Percentiles rank a stretch among this genome's conserved stretches.
Evolutionary conservation across 2,113 vertebrate species (phyloP).

Genomic region (Phrynosoma platyrhinos): DNA sequence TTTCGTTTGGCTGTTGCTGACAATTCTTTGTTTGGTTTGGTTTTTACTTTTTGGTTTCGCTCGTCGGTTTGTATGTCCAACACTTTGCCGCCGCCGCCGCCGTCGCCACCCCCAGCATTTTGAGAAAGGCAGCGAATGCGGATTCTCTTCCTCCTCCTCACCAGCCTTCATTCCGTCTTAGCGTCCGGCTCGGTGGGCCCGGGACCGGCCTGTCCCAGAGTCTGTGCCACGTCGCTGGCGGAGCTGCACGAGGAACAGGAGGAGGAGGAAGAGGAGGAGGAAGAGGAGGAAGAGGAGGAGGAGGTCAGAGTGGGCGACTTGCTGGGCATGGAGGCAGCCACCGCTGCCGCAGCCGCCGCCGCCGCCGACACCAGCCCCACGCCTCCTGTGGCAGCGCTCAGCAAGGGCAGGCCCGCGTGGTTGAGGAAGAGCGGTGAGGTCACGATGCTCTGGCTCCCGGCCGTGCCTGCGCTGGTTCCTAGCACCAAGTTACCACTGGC

Average conservation of each 20-base stretch:
- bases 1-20: conserved; percentile 66
- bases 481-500: conserved; percentile 86
- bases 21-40: conserved; percentile 76
- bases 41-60: conserved; percentile 61
- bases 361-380: conserved; percentile 83
- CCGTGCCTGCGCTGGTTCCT: conserved; percentile 79
- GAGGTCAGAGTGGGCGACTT: conserved; percentile 83
- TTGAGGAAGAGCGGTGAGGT: conserved; percentile 91
- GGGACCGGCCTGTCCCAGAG: conserved; percentile 84
- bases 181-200: conserved; percentile 62
- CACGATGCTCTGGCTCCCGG: conserved; percentile 78
- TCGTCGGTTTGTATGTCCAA: conserved; percentile 35
- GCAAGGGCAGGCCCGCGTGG: conserved; percentile 88
- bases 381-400: conserved; percentile 82
- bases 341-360: conserved; percentile 82
- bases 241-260: conserved; percentile 82
- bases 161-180: conserved; percentile 65
- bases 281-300: conserved; percentile 70
- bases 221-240: conserved; percentile 85
- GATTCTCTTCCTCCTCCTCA: background rate
- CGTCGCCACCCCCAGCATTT: conserved; percentile 54
- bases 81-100: conserved; percentile 64
- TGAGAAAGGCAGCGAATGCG: conserved; percentile 67
- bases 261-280: conserved; percentile 71
- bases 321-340: conserved; percentile 81